Evolutionary conservation across 30 jellyfish, hydroid and myxozoan genomes (phyloP), one percentile per base, ranked within the genome.

Genomic region (Nemopilema nomurai): DNA sequence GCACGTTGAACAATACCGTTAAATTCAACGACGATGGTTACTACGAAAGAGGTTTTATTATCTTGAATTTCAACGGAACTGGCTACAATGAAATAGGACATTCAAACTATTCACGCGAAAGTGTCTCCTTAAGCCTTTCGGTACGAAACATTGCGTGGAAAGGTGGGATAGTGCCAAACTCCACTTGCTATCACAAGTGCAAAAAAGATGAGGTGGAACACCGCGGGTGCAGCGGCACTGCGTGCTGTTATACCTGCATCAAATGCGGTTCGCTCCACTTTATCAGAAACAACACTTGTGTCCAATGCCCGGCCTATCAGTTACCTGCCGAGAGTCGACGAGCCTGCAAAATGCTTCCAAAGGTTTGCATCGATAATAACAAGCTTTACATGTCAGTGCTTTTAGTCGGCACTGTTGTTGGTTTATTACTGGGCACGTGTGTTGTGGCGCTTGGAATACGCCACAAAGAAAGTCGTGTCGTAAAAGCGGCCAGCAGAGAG

Each of bases 401-500:
- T 1, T 1, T 16, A 28, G 27, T 25, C 18, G 80, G 67, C 33
- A 68, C 80, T 13, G 21, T 24, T 21, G 24, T 62, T 8, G 88
- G 88, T n/a, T 20, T 32, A 20, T 6, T 64, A 1, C 29, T 31
- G 1, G 63, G 26, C 71, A 17, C 53, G 1, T 41, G 27, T 16
- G 24, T 32, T 19, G 41, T 79, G 6, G 28, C 70, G 1, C 20
- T 79, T 16, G 65, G 32, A 21, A 27, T 79, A 1, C 65, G 67
- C 28, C n/a, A 62, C 80, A 62, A 52, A 32, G 52, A 63, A 16
- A 26, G 68, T 27, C 79, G 80, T 0, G 80, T 62, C 7, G 80
- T 65, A 27, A 79, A 64, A 25, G 74, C 88, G 29, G 24, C 88
- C 18, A 77, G 88, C 26, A 26, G 80, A 29, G 69, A 79, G 3